Conservation (phyloP, 2,888 invertebrate species). For the Tipula vernalis region DNA sequence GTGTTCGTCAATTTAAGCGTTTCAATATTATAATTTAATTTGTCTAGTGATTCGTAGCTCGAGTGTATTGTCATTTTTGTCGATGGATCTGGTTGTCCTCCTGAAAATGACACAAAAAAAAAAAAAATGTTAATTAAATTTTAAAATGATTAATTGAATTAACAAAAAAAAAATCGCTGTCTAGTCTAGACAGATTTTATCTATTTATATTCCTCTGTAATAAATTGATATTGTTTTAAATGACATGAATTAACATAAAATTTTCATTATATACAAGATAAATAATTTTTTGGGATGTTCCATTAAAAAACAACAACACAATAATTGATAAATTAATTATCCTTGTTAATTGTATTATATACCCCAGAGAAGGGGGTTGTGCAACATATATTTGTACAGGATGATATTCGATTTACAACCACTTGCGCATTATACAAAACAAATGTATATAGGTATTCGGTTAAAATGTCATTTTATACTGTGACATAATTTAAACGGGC, state of each 20-base stretch:
- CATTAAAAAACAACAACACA: not conserved
- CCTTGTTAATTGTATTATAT: not conserved
- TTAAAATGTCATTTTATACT: not conserved
- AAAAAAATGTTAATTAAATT: not conserved
- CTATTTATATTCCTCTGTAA: not conserved
- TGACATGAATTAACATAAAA: not conserved
- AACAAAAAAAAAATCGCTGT: not conserved
- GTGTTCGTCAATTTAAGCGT: constrained; percentile 20
- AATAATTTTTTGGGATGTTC: not conserved
- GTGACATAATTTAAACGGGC: not conserved
- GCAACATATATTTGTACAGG: not conserved
- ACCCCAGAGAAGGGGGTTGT: not conserved
- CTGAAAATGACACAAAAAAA: constrained; percentile 10
- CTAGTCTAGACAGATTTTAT: constrained; percentile 7
- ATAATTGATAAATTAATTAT: not conserved
- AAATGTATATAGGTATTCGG: not conserved
- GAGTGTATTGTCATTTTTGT: constrained; percentile 13
- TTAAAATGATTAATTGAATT: not conserved
- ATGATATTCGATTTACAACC: too few relatives aligned
- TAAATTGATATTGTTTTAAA: not conserved
- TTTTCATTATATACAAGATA: not conserved
- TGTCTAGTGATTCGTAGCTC: constrained; percentile 24
- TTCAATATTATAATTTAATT: constrained; percentile 22
- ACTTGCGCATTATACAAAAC: not conserved
- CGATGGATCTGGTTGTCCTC: not conserved